Base-by-base conservation (phyloP, 2,888 invertebrate genomes). In the Apantesis nais region DNA sequence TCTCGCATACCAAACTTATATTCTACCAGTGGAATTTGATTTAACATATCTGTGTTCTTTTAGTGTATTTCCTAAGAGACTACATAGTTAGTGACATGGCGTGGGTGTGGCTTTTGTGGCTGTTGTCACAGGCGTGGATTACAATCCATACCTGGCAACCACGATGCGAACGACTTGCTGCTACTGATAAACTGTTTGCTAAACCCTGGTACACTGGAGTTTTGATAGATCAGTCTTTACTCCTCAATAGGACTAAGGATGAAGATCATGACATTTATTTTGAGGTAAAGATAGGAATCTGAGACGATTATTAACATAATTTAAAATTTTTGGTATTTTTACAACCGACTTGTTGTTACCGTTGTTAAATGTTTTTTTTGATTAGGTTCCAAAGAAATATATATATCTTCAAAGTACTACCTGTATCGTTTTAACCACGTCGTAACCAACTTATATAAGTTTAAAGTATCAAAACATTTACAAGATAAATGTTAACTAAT, bases 81-180 rank as follows among this genome's bases (percentile, higher is more conserved):
- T 96, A 96, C 85, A 87, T 97, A 14, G 89, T 93, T 0, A 92
- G 94, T 25, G 96, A 97, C 87, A 96, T 96, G 86, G 95, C 96
- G 0, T 98, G 98, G 97, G 90, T 98, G 22, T 98, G 98, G 98
- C 83, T 98, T 4, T 80, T 97, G 11, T 98, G 98, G 97, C 93
- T 98, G 83, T 85, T 97, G 3, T 98, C 98, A 0, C 98, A 99
- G 89, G 95, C 97, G 0, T 99, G 99, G 98, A 97, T 98, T 52
- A 97, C 98, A 0, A 89, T 97, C 68, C 98, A 99, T 88, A 96
- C 98, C 68, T 99, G 99, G 99, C 96, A 95, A 68, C 98, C 98
- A 1, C 96, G 96, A 71, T 97, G 97, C 82, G 98, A 98, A 87
- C 96, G 98, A 80, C 96, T 99, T 78, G 98, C 98, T 0, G 96